Conservation (phyloP, 2,888 invertebrate species). For the Beris morrisii region DNA sequence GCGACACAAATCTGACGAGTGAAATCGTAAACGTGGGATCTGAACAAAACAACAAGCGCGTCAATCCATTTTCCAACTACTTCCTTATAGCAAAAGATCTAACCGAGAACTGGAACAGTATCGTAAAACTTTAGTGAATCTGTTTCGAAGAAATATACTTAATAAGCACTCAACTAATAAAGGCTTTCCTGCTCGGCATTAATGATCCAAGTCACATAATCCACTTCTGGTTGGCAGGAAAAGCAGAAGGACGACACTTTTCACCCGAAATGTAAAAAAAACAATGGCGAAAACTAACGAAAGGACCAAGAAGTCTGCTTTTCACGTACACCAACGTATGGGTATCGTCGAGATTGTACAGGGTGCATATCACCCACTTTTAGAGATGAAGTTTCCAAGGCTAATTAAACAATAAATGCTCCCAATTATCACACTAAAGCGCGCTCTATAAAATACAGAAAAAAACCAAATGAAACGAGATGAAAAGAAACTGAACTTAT, state of each 20-base stretch:
- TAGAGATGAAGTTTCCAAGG: conserved; percentile 22
- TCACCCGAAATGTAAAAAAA: neutral
- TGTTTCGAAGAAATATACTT: too few relatives aligned
- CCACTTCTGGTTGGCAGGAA: conserved; percentile 14
- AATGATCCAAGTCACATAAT: conserved; percentile 32
- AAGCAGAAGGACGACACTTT: too few relatives aligned
- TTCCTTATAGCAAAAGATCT: too few relatives aligned
- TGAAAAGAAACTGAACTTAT: conserved; percentile 15
- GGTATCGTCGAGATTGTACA: neutral
- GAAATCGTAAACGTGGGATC: too few relatives aligned
- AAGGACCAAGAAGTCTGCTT: neutral
- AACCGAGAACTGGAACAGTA: too few relatives aligned
- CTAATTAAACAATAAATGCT: conserved; percentile 38
- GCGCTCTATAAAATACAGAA: conserved; percentile 13
- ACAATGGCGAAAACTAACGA: neutral
- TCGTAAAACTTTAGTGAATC: too few relatives aligned
- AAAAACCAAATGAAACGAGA: neutral
- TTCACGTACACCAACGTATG: conserved; percentile 4
- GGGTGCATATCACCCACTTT: conserved; percentile 6
- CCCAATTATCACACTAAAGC: conserved; percentile 33
- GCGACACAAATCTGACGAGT: too few relatives aligned
- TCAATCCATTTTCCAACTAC: too few relatives aligned
- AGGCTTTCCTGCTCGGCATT: conserved; percentile 9
- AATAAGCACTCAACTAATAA: too few relatives aligned
- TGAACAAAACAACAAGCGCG: too few relatives aligned